Percentiles rank a stretch among this genome's conserved stretches.
These are phyloP conservation scores for Zonitis immaculata DNA, from an alignment of 2,888 invertebrate species.

Conservation along the genomic window DNA sequence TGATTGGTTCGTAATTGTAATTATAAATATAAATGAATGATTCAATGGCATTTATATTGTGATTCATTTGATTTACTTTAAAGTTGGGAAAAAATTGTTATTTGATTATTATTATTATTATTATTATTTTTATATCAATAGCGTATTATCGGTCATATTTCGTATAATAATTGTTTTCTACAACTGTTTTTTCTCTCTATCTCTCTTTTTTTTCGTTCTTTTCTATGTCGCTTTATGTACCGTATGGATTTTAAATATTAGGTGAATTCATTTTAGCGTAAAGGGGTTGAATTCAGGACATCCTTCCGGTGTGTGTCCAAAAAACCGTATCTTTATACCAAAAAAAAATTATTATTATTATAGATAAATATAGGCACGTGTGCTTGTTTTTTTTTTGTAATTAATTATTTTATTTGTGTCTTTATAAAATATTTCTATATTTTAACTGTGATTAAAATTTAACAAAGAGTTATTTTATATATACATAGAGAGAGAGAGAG, in stretches of 20 bases:
- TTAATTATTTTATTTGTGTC: too few relatives aligned
- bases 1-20: too few relatives aligned
- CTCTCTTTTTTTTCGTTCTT: too few relatives aligned
- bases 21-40: not conserved
- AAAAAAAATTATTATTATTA: not conserved
- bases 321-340: conserved; percentile 6
- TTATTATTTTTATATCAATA: not conserved
- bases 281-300: conserved; percentile 27
- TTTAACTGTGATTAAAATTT: too few relatives aligned
- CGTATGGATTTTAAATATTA: conserved; percentile 22
- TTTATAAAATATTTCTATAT: too few relatives aligned
- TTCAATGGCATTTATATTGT: not conserved
- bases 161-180: not conserved
- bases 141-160: not conserved
- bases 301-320: conserved; percentile 31
- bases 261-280: conserved; percentile 26
- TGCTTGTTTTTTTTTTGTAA: too few relatives aligned
- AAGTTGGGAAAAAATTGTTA: not conserved
- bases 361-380: not conserved
- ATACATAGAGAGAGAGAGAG: too few relatives aligned
- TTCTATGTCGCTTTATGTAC: too few relatives aligned
- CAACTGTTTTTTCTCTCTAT: not conserved
- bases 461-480: too few relatives aligned
- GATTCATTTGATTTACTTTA: not conserved
- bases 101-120: not conserved